Evolutionary conservation across 2,113 vertebrate genomes (phyloP).

Genomic region (Ophiodon elongatus): DNA sequence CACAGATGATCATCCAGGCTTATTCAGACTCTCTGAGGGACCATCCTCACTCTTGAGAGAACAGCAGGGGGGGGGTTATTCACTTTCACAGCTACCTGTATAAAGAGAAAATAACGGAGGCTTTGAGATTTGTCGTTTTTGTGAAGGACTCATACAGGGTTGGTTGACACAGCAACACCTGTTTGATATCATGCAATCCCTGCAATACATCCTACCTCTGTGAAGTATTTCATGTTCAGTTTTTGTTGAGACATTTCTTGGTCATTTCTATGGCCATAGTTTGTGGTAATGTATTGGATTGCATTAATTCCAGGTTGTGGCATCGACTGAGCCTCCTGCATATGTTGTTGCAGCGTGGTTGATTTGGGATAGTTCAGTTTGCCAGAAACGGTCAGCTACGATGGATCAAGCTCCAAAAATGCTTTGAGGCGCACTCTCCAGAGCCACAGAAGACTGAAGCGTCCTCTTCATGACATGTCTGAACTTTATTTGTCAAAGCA

Average conservation of each 20-base stretch:
- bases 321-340: neutral
- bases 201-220: neutral
- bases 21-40: constrained; percentile 22
- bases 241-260: neutral
- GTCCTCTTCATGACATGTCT: neutral
- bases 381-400: neutral
- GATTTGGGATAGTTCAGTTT: neutral
- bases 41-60: constrained; percentile 14
- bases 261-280: neutral
- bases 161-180: neutral
- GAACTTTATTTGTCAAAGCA: neutral
- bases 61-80: constrained; percentile 10
- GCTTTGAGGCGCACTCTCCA: too few relatives aligned
- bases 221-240: neutral
- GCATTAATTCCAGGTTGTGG: neutral
- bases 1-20: constrained; percentile 41
- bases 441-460: neutral
- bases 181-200: constrained; percentile 8
- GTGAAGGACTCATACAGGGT: too few relatives aligned
- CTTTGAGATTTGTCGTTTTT: too few relatives aligned
- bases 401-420: neutral
- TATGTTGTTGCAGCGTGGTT: neutral
- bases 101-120: neutral
- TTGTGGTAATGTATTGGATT: neutral
- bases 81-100: constrained; percentile 5